A percentile compares a stretch with the other conserved stretches of the same genome.
phyloP scores from a whole-genome alignment of 1,140 invertebrate genomes.

The Melitaea cinxia region DNA sequence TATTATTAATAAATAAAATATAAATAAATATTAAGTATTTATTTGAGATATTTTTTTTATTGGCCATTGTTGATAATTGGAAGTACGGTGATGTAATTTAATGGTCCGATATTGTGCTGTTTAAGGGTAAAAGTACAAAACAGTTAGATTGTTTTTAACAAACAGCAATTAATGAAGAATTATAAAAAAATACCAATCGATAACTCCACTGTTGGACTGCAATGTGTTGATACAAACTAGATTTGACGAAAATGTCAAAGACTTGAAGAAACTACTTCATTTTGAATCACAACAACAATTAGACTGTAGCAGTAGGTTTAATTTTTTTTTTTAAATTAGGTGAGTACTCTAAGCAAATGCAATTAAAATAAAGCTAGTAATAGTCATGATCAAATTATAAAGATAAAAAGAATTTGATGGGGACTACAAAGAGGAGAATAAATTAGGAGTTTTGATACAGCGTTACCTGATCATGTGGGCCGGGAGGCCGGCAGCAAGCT shows the following conservation, averaged over 20 bases:
- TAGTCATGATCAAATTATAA: background rate
- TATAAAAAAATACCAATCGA: background rate
- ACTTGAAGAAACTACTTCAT: background rate
- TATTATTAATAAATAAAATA: too few species aligned
- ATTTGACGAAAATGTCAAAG: background rate
- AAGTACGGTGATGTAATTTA: slow-evolving; percentile 54
- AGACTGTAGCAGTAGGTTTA: background rate
- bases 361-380: background rate
- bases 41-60: slow-evolving; percentile 41
- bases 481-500: slow-evolving; percentile 82
- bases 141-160: background rate
- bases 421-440: slow-evolving; percentile 45
- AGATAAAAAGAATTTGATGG: slow-evolving; percentile 11
- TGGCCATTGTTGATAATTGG: slow-evolving; percentile 74
- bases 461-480: slow-evolving; percentile 80
- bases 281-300: background rate
- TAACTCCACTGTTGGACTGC: background rate
- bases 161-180: background rate
- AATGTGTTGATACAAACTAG: background rate
- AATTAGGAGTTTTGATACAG: slow-evolving; percentile 75
- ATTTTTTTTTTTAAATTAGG: background rate
- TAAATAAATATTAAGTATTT: slow-evolving; percentile 1
- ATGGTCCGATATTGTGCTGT: slow-evolving; percentile 56
- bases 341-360: background rate
- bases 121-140: slow-evolving; percentile 23